Conservation (phyloP, 1,140 invertebrate genomes). For the Chelonus insularis region DNA sequence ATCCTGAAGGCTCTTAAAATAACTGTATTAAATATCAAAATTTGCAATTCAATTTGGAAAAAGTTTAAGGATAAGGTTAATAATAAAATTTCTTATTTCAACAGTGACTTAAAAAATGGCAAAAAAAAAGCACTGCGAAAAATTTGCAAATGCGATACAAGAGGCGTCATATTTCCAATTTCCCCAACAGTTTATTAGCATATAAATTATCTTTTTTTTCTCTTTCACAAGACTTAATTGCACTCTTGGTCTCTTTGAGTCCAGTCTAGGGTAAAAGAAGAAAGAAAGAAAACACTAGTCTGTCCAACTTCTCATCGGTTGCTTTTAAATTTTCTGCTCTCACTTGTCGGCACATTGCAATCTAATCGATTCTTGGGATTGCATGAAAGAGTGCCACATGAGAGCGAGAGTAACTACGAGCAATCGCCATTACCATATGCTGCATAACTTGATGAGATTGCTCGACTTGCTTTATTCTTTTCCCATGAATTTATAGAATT, state of each 20-base stretch:
- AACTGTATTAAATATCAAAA: no score
- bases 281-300: no score
- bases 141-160: background rate
- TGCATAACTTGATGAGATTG: slow-evolving; percentile 10
- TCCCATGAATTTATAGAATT: background rate
- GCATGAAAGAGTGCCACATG: slow-evolving; percentile 16
- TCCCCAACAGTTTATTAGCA: slow-evolving; percentile 13
- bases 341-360: slow-evolving; percentile 21
- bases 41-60: no score
- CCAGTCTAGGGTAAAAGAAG: background rate
- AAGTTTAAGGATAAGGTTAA: no score
- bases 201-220: slow-evolving; percentile 20
- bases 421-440: slow-evolving; percentile 22
- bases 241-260: slow-evolving; percentile 4
- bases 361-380: slow-evolving; percentile 22
- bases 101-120: no score
- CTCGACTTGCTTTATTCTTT: background rate
- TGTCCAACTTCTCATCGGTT: no score
- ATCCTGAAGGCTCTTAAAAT: no score
- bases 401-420: slow-evolving; percentile 12
- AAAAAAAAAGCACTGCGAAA: background rate
- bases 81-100: no score
- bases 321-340: slow-evolving; percentile 15
- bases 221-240: slow-evolving; percentile 18
- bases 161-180: slow-evolving; percentile 13